These are phyloP conservation scores for Triplophysa dalaica DNA, from an alignment of 2,113 vertebrate genomes.

Conservation along the genomic window DNA sequence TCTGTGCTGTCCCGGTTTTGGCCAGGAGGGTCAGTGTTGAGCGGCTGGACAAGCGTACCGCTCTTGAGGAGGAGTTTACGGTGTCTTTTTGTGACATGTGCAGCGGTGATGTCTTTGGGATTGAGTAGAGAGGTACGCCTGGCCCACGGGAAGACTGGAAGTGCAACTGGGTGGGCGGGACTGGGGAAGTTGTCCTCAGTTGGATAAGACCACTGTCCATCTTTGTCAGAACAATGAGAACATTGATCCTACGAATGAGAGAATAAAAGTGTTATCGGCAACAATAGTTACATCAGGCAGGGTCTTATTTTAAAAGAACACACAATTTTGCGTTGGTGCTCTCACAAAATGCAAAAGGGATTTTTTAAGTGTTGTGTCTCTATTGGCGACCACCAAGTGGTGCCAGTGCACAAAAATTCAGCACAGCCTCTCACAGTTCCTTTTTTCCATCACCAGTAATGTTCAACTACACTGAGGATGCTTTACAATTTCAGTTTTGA, in stretches of 20 bases:
- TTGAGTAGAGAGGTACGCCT: not conserved
- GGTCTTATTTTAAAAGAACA: not conserved
- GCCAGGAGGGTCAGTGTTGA: conserved; percentile 53
- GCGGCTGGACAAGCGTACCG: conserved; percentile 68
- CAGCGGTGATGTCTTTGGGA: conserved; percentile 13
- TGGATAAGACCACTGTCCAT: conserved; percentile 25
- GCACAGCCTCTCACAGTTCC: not conserved
- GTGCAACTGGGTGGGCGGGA: conserved; percentile 6
- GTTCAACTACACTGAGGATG: too few relatives aligned
- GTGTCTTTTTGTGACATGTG: conserved; percentile 78
- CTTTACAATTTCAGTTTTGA: too few relatives aligned
- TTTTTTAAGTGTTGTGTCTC: not conserved
- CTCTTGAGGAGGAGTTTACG: conserved; percentile 84
- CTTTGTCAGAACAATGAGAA: conserved; percentile 47
- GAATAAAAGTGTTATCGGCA: not conserved
- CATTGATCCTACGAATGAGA: conserved; percentile 61
- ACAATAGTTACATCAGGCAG: not conserved
- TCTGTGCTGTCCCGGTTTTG: conserved; percentile 60
- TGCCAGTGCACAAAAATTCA: conserved; percentile 26
- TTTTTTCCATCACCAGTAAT: not conserved
- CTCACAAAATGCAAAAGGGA: too few relatives aligned
- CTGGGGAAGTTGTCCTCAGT: conserved; percentile 3
- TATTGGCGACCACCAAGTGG: conserved; percentile 38
- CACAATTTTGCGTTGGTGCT: too few relatives aligned
- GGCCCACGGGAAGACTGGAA: conserved; percentile 8